Evolutionary conservation across 2,888 invertebrate species (phyloP).

Genomic region (Neria commutata): DNA sequence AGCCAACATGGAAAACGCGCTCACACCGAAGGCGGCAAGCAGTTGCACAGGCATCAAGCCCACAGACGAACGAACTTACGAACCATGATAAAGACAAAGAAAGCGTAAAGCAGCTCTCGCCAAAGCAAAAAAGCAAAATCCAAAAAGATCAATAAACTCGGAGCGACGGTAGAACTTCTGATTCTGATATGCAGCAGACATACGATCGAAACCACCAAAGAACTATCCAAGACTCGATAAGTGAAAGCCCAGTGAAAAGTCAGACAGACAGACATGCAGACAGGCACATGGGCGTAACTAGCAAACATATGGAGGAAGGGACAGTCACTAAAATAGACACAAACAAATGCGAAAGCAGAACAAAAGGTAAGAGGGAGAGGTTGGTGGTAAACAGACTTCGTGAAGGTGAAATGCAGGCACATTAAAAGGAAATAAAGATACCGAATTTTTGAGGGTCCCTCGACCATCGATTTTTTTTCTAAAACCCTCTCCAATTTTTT

Average conservation of each 20-base stretch:
- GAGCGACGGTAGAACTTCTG: background rate
- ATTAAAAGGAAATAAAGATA: too few relatives aligned
- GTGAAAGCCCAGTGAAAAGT: background rate
- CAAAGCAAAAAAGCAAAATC: background rate
- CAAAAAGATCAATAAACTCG: background rate
- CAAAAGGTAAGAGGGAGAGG: background rate
- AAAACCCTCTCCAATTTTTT: too few relatives aligned
- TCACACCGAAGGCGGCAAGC: too few relatives aligned
- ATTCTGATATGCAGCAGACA: background rate
- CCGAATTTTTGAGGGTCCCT: too few relatives aligned
- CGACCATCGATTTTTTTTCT: too few relatives aligned
- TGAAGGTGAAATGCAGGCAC: too few relatives aligned
- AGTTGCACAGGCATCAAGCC: too few relatives aligned
- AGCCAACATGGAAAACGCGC: too few relatives aligned
- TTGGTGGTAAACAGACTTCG: too few relatives aligned
- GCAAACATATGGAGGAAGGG: background rate
- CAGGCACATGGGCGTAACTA: background rate
- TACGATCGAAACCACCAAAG: background rate
- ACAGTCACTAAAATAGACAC: slow-evolving; percentile 21
- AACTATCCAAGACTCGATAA: background rate
- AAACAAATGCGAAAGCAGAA: background rate
- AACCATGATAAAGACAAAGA: slow-evolving; percentile 29
- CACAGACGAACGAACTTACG: too few relatives aligned
- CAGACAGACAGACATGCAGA: background rate
- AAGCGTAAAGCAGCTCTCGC: slow-evolving; percentile 15